Evolutionary conservation across 1,140 invertebrate genomes (phyloP), one percentile per base, ranked within the genome.

Genomic region (Eriocheir sinensis): DNA sequence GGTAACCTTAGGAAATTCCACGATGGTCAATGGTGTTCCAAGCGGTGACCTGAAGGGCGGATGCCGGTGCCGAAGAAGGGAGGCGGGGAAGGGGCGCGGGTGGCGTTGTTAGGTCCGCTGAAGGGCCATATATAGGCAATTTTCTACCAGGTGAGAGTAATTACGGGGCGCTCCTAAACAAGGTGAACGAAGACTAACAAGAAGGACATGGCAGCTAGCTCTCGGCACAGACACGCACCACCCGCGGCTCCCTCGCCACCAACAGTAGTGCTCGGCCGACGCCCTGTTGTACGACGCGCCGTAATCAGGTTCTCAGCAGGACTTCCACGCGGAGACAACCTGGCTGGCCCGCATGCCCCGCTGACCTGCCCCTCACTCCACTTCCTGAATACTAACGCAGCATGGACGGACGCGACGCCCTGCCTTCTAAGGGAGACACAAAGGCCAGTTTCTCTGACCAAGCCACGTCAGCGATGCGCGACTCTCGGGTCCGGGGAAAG

Each of bases 1-100:
- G 9, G 48, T 60, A 91, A 79, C 53, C n/a, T 40, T 34, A 60
- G n/a, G 48, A 79, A 91, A 72, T 72, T 72, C 60, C 60, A 72
- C 60, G 21, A 72, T 72, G 60, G 60, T 72, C 60, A 72, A n/a
- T 72, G 60, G 27, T n/a, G 60, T 72, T 72, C 60, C 3, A n/a
- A n/a, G 60, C 4, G 17, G n/a, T 72, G 60, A 72, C 60, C 60
- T 72, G 60, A 72, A 72, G 60, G 60, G 60, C 60, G 60, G 17
- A 85, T 15, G 30, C 81, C 21, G 38, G 34, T 34, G 81, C 34
- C 81, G 81, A 9, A 34, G 34, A 41, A 34, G 30, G 30, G 27
- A 34, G n/a, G n/a, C 34, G 34, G 81, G 81, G 81, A 27, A 12
- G 81, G 32, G 21, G 34, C 4, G n/a, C 9, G 12, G 21, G 34